Evolutionary conservation across 2,797 vertebrate genomes (phyloP), one percentile per base, ranked within the genome.

Genomic region (Champsocephalus gunnari): DNA sequence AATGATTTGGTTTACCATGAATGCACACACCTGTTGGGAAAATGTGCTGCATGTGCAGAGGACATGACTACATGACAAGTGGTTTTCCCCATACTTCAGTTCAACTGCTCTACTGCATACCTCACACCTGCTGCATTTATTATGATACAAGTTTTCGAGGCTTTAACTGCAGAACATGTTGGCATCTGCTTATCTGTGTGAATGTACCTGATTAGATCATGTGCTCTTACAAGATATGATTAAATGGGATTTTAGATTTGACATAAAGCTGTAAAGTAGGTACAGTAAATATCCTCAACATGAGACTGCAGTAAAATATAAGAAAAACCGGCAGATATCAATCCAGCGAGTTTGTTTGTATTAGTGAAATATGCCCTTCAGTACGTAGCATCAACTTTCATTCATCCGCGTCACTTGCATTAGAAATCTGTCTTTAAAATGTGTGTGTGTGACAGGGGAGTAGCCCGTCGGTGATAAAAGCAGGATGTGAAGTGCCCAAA

Each of bases 321-420:
- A 79, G 53, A 7, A 24, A 6, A 64, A 56, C 12, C 32, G 21
- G 47, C 9, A 56, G 32, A 8, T 19, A 38, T 34, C 41, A 28
- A 71, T 51, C 47, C 34, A 66, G n/a, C 7, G 48, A 21, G 34
- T 51, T 44, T 60, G 32, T 43, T 12, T 71, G 58, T 48, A 58
- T 56, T 41, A 45, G 71, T 65, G n/a, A 77, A 73, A 50, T 51
- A 41, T 45, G 19, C 17, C 53, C 19, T 53, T n/a, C 43, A 44
- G 56, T 61, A 43, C 63, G 41, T 45, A 71, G 58, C 68, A 50
- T 74, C 16, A 71, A 43, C 47, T n/a, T 47, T 45, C 54, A 61
- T 71, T 81, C 11, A 75, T 74, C 69, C 64, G 66, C 74, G 71
- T 77, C 24, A 38, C 9, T 55, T 47, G 14, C 19, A 68, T 65